Base-by-base conservation (phyloP, 2,113 vertebrate species). In the Chaetura pelagica region DNA sequence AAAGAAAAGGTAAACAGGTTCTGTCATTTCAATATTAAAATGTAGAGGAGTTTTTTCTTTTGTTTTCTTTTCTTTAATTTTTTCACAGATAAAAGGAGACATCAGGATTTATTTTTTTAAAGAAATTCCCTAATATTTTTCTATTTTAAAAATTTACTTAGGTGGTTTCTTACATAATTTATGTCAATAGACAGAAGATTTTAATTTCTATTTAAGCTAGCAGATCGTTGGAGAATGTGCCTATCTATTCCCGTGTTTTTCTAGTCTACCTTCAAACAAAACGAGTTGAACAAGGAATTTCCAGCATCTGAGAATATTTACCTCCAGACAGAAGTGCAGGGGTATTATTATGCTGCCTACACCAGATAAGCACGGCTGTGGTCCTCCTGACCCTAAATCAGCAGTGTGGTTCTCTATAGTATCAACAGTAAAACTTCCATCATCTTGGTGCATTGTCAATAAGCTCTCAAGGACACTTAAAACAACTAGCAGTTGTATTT, bases 121-220 rank as follows among this genome's bases (percentile, higher is more conserved):
- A 32, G 75, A 55, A 40, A 9, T 4, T 17, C 7, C 1, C 1
- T 0, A 4, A 4, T 11, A 66, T 46, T 21, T 5, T 1, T 2
- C 26, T n/a, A 4, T 4, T 29, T 63, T 16, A 18, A 7, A 46
- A 46, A 26, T 10, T 51, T 35, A 61, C 54, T 49, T 69, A 69
- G 2, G 3, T 12, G 4, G 2, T 49, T 63, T 72, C 26, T 75
- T 62, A 21, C 9, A 13, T 14, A 30, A 62, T 86, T 92, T 73
- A n/a, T 73, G n/a, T 10, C 10, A 54, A 73, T 81, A 74, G 7
- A 44, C 2, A n/a, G 15, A 66, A 6, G 1, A 42, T 26, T 46
- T 30, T 7, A 24, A 35, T 30, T 62, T 89, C 74, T 62, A 66
- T 71, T 92, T 38, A 49, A 54, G 4, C 1, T 77, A 42, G 40